These are phyloP conservation scores for Drosophila dives DNA, from an alignment of 2,888 invertebrate genomes.

Conservation along the genomic window DNA sequence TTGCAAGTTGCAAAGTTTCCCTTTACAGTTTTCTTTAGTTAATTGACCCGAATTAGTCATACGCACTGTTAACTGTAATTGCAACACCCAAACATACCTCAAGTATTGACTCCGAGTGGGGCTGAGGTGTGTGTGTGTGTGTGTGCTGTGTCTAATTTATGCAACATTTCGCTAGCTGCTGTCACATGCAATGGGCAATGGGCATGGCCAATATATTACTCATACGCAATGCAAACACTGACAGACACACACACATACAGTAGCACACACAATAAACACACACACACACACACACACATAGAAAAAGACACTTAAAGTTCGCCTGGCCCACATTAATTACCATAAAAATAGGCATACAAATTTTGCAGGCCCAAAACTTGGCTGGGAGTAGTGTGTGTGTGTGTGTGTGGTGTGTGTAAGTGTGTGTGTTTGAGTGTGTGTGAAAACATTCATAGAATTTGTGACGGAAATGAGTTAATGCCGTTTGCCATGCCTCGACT, in stretches of 20 bases:
- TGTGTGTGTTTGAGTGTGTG: slow-evolving; percentile 5
- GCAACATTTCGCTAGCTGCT: slow-evolving; percentile 41
- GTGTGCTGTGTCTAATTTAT: slow-evolving; percentile 29
- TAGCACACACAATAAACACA: slow-evolving; percentile 18
- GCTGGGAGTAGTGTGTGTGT: slow-evolving; percentile 4
- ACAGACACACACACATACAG: slow-evolving; percentile 17
- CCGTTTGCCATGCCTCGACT: slow-evolving; percentile 61
- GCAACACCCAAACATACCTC: slow-evolving; percentile 10
- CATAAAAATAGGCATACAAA: slow-evolving; percentile 66
- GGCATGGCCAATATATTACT: slow-evolving; percentile 56
- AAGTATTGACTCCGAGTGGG: not conserved
- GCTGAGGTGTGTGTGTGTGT: not conserved
- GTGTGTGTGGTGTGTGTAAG: not conserved
- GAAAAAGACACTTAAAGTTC: not conserved
- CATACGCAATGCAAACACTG: slow-evolving; percentile 53
- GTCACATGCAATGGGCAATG: slow-evolving; percentile 31
- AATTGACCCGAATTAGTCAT: slow-evolving; percentile 45
- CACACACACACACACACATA: slow-evolving; percentile 4
- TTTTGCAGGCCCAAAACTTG: slow-evolving; percentile 30
- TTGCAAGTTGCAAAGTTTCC: not conserved
- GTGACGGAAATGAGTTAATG: slow-evolving; percentile 78
- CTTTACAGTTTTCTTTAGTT: not conserved
- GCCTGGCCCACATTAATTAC: slow-evolving; percentile 75
- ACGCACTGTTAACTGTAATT: slow-evolving; percentile 50
- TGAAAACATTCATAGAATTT: slow-evolving; percentile 70